Conservation (phyloP, 1,140 invertebrate genomes). For the Drosophila watanabei region DNA sequence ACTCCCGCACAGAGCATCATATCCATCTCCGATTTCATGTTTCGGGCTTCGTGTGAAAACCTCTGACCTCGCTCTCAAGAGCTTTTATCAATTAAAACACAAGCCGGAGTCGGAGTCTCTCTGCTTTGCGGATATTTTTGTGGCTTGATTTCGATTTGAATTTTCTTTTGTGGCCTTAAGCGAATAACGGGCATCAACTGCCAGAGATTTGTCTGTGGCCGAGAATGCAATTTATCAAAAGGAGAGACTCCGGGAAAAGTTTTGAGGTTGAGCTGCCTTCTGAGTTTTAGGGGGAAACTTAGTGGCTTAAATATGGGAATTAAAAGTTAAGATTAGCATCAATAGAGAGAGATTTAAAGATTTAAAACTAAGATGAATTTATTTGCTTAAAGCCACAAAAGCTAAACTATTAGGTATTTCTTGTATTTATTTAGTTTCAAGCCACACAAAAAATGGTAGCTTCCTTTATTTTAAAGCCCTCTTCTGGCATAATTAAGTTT, state of each 20-base stretch:
- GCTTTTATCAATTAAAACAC: constrained; percentile 78
- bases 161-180: constrained; percentile 27
- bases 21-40: constrained; percentile 49
- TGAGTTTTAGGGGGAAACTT: not conserved
- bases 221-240: constrained; percentile 56
- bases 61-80: constrained; percentile 54
- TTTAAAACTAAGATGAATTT: not conserved
- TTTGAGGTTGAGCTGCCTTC: constrained; percentile 19
- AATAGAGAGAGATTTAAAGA: not conserved
- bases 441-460: not conserved
- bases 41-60: constrained; percentile 64
- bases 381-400: too few relatives aligned
- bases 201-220: constrained; percentile 51
- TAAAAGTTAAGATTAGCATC: not conserved
- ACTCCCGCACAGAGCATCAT: constrained; percentile 13
- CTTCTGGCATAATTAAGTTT: not conserved
- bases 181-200: constrained; percentile 59
- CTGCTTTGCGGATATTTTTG: constrained; percentile 33
- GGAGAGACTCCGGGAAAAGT: constrained; percentile 13
- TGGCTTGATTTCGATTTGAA: constrained; percentile 46
- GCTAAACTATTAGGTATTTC: not conserved
- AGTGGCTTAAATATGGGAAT: not conserved
- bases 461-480: not conserved
- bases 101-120: constrained; percentile 14
- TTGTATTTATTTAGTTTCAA: not conserved